A percentile compares a stretch with the other conserved stretches of the same genome.
Conservation (phyloP, 2,888 invertebrate genomes). For the Heteromurus nitidus region DNA sequence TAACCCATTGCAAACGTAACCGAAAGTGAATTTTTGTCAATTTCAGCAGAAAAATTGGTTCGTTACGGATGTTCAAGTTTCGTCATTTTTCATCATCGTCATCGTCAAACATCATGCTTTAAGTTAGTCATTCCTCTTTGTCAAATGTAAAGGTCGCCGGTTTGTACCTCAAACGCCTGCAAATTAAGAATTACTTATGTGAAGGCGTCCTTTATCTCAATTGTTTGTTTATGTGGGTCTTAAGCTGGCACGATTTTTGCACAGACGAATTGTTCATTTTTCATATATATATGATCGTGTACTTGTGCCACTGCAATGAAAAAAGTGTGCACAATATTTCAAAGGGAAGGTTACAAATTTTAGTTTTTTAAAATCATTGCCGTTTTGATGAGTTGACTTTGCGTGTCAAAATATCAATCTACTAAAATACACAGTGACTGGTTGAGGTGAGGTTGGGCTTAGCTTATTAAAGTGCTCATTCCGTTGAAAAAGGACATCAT, state of each 20-base stretch:
- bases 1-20: neutral
- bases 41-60: slow-evolving; percentile 21
- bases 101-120: slow-evolving; percentile 3
- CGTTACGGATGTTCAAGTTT: slow-evolving; percentile 17
- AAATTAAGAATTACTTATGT: neutral
- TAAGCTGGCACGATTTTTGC: slow-evolving; percentile 8
- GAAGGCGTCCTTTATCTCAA: slow-evolving; percentile 16
- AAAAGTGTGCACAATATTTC: slow-evolving; percentile 3
- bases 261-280: neutral
- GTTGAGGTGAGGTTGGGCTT: neutral
- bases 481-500: neutral
- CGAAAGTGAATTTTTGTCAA: neutral
- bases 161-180: neutral
- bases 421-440: neutral
- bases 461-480: slow-evolving; percentile 5
- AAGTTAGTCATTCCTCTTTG: slow-evolving; percentile 12
- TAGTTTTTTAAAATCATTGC: neutral
- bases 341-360: slow-evolving; percentile 44
- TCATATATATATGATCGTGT: neutral
- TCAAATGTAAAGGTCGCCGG: slow-evolving; percentile 32
- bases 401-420: slow-evolving; percentile 55
- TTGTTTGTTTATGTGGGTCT: neutral
- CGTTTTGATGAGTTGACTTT: slow-evolving; percentile 25
- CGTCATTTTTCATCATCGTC: neutral
- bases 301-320: neutral